Percentiles rank a stretch among this genome's conserved stretches.
Evolutionary conservation across 2,113 vertebrate genomes (phyloP).

Genomic region (Antechinus stuartii): DNA sequence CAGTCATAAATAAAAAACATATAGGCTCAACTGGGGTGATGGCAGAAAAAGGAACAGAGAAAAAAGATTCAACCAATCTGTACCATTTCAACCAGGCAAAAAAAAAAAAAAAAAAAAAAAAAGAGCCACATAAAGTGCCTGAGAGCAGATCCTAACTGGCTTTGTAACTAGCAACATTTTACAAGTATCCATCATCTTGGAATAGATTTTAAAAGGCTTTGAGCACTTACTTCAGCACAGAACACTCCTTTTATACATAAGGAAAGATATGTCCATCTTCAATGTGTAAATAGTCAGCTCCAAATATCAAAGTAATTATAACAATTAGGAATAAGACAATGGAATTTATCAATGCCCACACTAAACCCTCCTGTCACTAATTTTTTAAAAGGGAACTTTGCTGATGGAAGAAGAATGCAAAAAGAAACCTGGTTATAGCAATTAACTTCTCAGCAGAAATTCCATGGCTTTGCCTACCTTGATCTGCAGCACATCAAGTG

Average conservation of each 20-base stretch:
- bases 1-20: background rate
- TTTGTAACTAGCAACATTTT: conserved; percentile 38
- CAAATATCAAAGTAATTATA: background rate
- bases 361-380: background rate
- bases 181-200: background rate
- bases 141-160: background rate
- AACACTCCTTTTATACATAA: background rate
- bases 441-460: background rate
- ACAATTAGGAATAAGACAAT: background rate
- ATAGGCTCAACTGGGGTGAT: background rate
- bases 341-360: background rate
- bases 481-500: conserved; percentile 96
- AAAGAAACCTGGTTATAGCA: background rate
- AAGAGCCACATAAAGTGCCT: background rate
- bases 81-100: background rate
- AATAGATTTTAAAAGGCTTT: background rate
- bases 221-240: background rate
- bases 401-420: background rate
- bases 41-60: background rate
- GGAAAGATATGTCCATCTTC: background rate
- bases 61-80: background rate
- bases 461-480: conserved; percentile 85
- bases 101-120: background rate
- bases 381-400: background rate
- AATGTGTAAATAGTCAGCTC: rapidly evolving